Conservation (phyloP, 2,888 invertebrate genomes). For the Morinoia aosen region DNA sequence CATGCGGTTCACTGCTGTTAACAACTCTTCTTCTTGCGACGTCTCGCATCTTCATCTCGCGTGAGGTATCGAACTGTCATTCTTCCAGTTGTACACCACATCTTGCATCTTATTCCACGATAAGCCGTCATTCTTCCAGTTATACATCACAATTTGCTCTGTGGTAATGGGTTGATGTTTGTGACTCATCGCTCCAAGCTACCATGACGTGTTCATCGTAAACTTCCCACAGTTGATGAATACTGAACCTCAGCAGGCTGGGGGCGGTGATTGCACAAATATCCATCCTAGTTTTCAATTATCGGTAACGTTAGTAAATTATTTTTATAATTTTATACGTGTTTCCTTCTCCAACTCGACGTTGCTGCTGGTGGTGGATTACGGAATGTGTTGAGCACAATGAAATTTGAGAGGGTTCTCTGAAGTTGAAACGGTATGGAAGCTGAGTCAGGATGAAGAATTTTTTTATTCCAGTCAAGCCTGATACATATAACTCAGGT, state of each 20-base stretch:
- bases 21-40: neutral
- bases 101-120: no score
- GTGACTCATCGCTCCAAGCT: neutral
- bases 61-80: neutral
- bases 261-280: neutral
- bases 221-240: slow-evolving; percentile 14
- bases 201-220: slow-evolving; percentile 32
- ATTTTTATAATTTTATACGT: neutral
- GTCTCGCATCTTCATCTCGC: neutral
- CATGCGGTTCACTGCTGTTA: neutral
- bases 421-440: no score
- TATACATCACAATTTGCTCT: neutral
- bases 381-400: no score
- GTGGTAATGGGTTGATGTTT: neutral
- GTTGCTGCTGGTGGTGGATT: neutral
- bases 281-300: neutral
- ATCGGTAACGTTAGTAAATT: neutral
- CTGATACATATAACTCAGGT: no score
- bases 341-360: neutral
- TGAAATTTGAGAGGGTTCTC: no score
- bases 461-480: no score
- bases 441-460: no score
- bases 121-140: no score
- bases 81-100: neutral
- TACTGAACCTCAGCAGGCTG: slow-evolving; percentile 27